These are phyloP conservation scores for Poecilia velifera DNA, from an alignment of 2,797 vertebrate genomes.

Conservation along the genomic window DNA sequence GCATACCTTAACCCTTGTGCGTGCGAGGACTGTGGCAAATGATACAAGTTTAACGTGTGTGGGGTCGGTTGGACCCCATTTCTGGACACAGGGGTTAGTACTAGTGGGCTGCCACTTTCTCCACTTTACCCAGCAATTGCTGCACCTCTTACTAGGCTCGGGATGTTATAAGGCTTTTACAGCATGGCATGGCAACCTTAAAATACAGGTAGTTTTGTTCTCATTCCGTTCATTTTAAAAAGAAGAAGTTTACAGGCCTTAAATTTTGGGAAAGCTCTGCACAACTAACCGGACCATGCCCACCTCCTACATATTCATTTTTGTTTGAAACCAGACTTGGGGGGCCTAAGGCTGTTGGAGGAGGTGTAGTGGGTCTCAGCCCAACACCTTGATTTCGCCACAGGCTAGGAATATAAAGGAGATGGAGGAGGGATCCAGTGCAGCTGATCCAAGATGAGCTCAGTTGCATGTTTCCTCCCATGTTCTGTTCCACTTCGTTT, in stretches of 20 bases:
- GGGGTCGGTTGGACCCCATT: no score
- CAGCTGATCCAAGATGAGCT: conserved; percentile 59
- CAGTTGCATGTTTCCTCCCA: conserved; percentile 63
- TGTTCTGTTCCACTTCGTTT: conserved; percentile 61
- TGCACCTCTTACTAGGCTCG: not conserved
- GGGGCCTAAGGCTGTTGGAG: conserved; percentile 65
- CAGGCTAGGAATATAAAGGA: conserved; percentile 70
- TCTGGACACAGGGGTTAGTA: not conserved
- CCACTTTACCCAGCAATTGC: not conserved
- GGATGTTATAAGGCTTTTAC: not conserved
- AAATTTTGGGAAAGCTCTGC: not conserved
- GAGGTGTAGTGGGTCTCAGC: conserved; percentile 56
- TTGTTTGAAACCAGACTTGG: conserved; percentile 60
- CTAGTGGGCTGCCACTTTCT: not conserved
- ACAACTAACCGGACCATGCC: conserved; percentile 14
- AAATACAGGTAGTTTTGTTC: not conserved
- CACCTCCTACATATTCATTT: conserved; percentile 56
- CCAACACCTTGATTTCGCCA: conserved; percentile 69
- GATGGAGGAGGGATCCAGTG: conserved; percentile 45
- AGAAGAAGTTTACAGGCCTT: not conserved
- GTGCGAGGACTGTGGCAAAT: no score
- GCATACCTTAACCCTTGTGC: not conserved
- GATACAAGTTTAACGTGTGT: no score
- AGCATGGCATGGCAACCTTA: not conserved
- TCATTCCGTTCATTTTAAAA: not conserved